Conservation (phyloP, 2,888 invertebrate species). For the Orchesella flavescens region DNA sequence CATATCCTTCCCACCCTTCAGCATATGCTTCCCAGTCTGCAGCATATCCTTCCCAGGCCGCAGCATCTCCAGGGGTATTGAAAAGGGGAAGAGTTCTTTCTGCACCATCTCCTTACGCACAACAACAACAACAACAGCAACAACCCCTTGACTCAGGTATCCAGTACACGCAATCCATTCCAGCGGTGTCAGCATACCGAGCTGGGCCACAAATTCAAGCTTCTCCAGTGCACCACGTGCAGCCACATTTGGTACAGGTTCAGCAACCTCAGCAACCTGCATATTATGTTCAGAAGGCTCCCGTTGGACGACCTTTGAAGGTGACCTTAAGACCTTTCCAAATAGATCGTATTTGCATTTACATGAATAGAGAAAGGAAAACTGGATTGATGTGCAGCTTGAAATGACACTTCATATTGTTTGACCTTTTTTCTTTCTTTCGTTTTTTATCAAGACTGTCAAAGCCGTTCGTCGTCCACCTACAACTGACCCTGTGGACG, state of each 20-base stretch:
- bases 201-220: constrained; percentile 22
- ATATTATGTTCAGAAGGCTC: constrained; percentile 64
- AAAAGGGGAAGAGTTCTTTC: constrained; percentile 65
- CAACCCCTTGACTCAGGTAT: constrained; percentile 20
- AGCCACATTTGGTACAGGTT: constrained; percentile 8
- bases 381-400: too few species aligned
- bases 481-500: constrained; percentile 45
- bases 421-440: too few species aligned
- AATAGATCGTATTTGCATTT: too few species aligned
- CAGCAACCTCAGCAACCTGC: constrained; percentile 56
- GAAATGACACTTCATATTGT: too few species aligned
- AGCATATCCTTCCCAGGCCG: not conserved
- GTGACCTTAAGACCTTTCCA: too few species aligned
- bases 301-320: constrained; percentile 39
- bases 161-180: constrained; percentile 46
- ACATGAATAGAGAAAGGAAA: too few species aligned
- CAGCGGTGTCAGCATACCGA: constrained; percentile 50
- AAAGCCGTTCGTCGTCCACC: not conserved
- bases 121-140: not conserved
- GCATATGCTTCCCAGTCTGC: too few species aligned
- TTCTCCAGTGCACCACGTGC: constrained; percentile 20
- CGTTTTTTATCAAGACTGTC: too few species aligned
- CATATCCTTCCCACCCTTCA: not conserved
- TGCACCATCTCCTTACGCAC: constrained; percentile 30
- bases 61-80: constrained; percentile 39